Evolutionary conservation across 2,888 invertebrate species (phyloP).

Genomic region (Acrobasis repandana): DNA sequence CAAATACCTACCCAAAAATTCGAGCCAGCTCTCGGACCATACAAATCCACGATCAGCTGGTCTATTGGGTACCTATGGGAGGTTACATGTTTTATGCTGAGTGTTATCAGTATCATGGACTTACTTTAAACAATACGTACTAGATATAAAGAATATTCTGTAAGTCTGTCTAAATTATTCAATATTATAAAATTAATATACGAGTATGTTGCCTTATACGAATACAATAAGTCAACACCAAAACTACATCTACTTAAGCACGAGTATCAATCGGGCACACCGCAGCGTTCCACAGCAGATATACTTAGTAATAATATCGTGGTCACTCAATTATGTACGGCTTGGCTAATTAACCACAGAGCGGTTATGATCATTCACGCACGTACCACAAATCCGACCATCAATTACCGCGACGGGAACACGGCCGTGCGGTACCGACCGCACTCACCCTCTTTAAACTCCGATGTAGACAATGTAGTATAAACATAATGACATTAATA

Average conservation of each 20-base stretch:
- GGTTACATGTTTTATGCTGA: too few species aligned
- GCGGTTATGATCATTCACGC: slow-evolving; percentile 71
- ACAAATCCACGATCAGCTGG: too few species aligned
- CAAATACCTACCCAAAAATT: too few species aligned
- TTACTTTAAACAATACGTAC: too few species aligned
- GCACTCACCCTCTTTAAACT: slow-evolving; percentile 36
- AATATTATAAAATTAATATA: too few species aligned
- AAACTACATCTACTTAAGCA: background rate
- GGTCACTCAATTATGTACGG: slow-evolving; percentile 53
- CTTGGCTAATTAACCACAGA: slow-evolving; percentile 64
- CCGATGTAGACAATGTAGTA: slow-evolving; percentile 31
- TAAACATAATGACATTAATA: slow-evolving; percentile 8
- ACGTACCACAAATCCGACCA: slow-evolving; percentile 63
- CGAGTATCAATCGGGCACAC: background rate
- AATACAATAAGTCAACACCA: background rate
- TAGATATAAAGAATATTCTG: background rate
- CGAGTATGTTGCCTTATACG: too few species aligned
- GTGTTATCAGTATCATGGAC: too few species aligned
- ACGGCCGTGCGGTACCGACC: slow-evolving; percentile 42
- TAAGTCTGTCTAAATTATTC: background rate
- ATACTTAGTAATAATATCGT: slow-evolving; percentile 48
- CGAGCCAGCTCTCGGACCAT: too few species aligned
- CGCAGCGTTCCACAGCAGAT: slow-evolving; percentile 23
- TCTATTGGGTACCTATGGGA: too few species aligned
- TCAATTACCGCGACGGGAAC: slow-evolving; percentile 69